A percentile compares a stretch with the other conserved stretches of the same genome.
Conservation (phyloP, 35 echinoderm and acorn worm species). For the Heliocidaris erythrogramma region DNA sequence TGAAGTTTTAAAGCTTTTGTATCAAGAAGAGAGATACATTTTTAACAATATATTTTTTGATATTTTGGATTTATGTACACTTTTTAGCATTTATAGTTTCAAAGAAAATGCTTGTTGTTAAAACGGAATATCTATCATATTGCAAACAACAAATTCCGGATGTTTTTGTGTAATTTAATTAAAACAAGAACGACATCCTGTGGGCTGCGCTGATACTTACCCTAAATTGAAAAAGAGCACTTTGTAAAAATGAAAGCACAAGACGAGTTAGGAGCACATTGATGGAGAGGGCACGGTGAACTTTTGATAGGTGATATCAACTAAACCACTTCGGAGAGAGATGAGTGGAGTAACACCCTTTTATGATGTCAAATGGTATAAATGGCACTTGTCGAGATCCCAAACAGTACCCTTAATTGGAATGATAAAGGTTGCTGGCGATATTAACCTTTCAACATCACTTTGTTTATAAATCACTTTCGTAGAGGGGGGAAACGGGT, state of each 20-base stretch:
- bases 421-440: neutral
- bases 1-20: too few species aligned
- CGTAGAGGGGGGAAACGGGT: neutral
- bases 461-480: conserved; percentile 1
- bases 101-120: too few species aligned
- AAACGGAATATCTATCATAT: too few species aligned
- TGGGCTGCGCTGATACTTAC: neutral
- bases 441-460: conserved; percentile 12
- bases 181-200: neutral
- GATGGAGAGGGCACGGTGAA: neutral
- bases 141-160: too few species aligned
- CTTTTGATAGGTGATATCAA: conserved; percentile 2
- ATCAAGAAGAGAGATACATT: too few species aligned
- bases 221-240: neutral
- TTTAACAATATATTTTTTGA: too few species aligned
- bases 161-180: neutral
- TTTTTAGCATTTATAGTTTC: too few species aligned
- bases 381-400: neutral
- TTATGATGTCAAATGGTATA: neutral
- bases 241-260: neutral
- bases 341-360: neutral
- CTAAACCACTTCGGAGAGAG: neutral
- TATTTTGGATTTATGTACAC: too few species aligned
- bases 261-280: neutral
- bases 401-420: neutral